Base-by-base conservation (phyloP, 2,888 invertebrate species). In the Corythucha ciliata region DNA sequence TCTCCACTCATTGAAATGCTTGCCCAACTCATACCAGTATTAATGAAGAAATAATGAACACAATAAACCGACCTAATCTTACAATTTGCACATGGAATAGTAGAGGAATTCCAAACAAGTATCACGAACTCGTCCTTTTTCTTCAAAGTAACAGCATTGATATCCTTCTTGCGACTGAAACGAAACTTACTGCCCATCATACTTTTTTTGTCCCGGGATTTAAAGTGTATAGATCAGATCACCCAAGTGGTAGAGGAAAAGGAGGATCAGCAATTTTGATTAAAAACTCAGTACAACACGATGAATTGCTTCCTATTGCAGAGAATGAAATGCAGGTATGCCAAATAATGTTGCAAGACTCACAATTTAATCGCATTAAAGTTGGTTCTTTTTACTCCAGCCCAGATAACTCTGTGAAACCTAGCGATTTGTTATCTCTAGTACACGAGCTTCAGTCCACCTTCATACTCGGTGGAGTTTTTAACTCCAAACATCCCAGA, bases 281-380 rank as follows among this genome's bases (percentile, higher is more conserved):
- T 3, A 24, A 41, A 41, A 41, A 41, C n/a, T 41, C 41, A 5
- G n/a, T 41, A 21, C 21, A 21, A 7, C 41, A 22, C n/a, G 41
- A 24, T 12, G 24, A 41, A 22, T 25, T 41, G n/a, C 41, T n/a
- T 24, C 41, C 41, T n/a, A 41, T 41, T 22, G 25, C 16, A 21
- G 41, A 41, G n/a, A 41, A 41, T n/a, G 41, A 41, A n/a, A 21
- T 41, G 21, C 41, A 41, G 25, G 41, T n/a, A 41, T 36, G 37
- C 37, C 37, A 36, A 14, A 36, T 16, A 20, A 36, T 36, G 16
- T 14, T 36, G 22, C 37, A 36, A 7, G 37, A 36, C 16, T 36
- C 16, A 36, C 10, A 16, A 8, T 36, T 36, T 22, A 36, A 36
- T 36, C 37, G 12, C 37, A 36, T 36, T 12, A 36, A 36, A 36